phyloP scores from a whole-genome alignment of 2,888 invertebrate genomes.

The Syrista parreyssii region DNA sequence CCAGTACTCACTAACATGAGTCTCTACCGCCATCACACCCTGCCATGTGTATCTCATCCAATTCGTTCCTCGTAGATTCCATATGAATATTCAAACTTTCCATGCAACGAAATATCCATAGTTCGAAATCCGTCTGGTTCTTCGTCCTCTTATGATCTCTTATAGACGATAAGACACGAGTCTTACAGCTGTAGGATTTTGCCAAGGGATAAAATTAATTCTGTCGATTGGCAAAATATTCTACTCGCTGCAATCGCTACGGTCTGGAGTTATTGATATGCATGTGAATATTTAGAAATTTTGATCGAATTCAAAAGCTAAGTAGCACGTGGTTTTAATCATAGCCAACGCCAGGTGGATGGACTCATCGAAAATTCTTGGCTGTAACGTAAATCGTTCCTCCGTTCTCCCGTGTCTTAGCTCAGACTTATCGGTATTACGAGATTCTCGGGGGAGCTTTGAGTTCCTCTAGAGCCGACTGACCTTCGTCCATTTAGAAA shows the following conservation, averaged over 20 bases:
- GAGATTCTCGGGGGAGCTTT: neutral
- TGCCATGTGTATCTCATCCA: neutral
- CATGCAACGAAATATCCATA: neutral
- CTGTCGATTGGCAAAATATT: neutral
- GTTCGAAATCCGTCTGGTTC: neutral
- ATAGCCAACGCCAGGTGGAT: constrained; percentile 18
- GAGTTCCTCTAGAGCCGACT: neutral
- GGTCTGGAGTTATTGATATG: neutral
- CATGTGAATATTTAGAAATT: neutral
- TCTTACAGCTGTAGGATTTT: no score
- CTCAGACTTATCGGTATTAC: neutral
- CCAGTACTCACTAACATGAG: neutral
- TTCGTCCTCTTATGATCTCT: neutral
- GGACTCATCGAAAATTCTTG: constrained; percentile 19
- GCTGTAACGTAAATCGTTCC: constrained; percentile 12
- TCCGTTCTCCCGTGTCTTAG: neutral
- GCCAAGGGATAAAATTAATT: neutral
- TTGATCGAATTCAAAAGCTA: neutral
- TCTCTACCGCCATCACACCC: neutral
- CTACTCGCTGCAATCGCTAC: neutral
- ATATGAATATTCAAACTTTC: neutral
- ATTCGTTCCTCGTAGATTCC: neutral
- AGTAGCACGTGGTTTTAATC: neutral
- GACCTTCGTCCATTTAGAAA: neutral
- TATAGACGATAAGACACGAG: no score